Evolutionary conservation across 2,797 vertebrate species (phyloP), one percentile per base, ranked within the genome.

Genomic region (Phyllotis vaccarum): DNA sequence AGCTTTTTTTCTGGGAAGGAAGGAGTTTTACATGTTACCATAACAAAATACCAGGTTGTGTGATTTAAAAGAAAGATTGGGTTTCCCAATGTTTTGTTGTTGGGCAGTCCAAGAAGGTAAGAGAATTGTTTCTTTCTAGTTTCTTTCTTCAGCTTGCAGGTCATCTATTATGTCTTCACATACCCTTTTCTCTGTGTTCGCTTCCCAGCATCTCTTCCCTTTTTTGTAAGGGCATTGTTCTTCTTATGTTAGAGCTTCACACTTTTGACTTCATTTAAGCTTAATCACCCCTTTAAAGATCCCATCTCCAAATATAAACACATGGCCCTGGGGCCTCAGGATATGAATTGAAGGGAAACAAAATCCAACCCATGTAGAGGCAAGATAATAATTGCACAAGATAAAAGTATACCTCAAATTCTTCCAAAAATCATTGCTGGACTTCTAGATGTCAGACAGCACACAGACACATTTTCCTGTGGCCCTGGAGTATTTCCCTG

Each of bases 381-480:
- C 40, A 74, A 74, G 27, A 34, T 72, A 78, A 68, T 27, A 85
- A 93, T 11, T 70, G 54, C 19, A 79, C 5, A 64, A 64, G 56
- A 83, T 46, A 7, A 40, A 92, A 64, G 11, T 95, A 12, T 81
- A 83, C 19, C 54, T 72, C 37, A 24, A 52, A 54, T 88, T 93
- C 74, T 74, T 64, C 79, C 40, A 76, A 72, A 95, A 87, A 37
- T 72, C n/a, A 85, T 82, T 93, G 7, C 60, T 92, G 24, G 83
- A 40, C 40, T 91, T 86, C 91, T 74, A 66, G 34, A 72, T 29
- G 27, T 46, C 16, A 52, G 46, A 29, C 24, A 5, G 7, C 22
- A 29, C 5, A 10, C 37, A 90, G 43, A 22, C 40, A 60, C 34
- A 24, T 86, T 52, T 72, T 37, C 21, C 43, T 14, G 37, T 89